These are phyloP conservation scores for Mesembrinibis cayennensis DNA, from an alignment of 2,113 vertebrate genomes.

Conservation along the genomic window DNA sequence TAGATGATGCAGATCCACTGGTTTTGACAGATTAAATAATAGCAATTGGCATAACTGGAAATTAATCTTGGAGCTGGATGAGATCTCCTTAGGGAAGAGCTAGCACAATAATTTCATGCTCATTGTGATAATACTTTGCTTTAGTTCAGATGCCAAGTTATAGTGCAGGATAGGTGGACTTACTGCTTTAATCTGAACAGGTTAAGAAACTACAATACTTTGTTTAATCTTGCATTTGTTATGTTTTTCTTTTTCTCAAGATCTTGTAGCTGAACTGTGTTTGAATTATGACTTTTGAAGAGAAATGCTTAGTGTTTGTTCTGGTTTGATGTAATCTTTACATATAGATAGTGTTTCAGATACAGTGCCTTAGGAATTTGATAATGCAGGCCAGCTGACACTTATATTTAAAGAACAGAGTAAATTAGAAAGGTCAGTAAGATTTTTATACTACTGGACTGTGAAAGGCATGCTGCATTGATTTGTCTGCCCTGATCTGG, in stretches of 20 bases:
- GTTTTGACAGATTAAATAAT: conserved; percentile 21
- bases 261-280: background rate
- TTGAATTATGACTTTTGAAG: background rate
- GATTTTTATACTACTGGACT: background rate
- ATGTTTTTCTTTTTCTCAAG: background rate
- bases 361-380: background rate
- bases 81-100: background rate
- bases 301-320: background rate
- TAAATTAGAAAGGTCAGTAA: background rate
- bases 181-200: background rate
- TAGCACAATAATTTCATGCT: background rate
- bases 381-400: background rate
- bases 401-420: background rate
- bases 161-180: background rate
- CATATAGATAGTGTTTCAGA: background rate
- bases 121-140: background rate
- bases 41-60: conserved; percentile 1
- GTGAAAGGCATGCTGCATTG: background rate
- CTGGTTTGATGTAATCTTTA: background rate
- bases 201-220: background rate
- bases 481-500: background rate
- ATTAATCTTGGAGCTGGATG: background rate
- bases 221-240: background rate
- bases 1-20: background rate
- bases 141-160: background rate